Base-by-base conservation (phyloP, 2,113 vertebrate genomes). In the Mustela lutreola region DNA sequence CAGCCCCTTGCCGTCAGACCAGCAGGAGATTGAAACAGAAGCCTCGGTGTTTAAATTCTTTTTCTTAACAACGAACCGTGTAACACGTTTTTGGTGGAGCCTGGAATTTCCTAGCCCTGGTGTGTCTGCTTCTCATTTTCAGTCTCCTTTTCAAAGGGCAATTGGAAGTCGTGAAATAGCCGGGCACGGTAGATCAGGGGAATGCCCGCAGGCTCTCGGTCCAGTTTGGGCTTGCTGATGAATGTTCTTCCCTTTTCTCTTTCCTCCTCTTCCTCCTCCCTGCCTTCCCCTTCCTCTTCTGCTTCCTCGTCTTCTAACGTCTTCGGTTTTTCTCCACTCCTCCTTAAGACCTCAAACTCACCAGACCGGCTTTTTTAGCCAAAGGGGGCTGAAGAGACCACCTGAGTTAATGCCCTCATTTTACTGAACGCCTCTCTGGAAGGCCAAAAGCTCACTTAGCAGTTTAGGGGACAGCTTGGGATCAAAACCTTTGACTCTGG, bases 11-110 rank as follows among this genome's bases (percentile, higher is more conserved):
- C 75, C 26, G 15, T 58, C 62, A 58, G 31, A 84, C 76, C 70
- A 36, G 31, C 48, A 58, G 56, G 63, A 50, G 80, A 24, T 5
- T 24, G 31, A 87, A n/a, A 56, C n/a, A 45, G 22, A 58, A 83
- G 28, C 15, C 39, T 60, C 2, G 0, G 3, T 12, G 10, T 42
- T 71, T 22, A 8, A n/a, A 39, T n/a, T 28, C 19, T 81, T 76
- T 92, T 67, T 53, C 60, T 81, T 36, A 12, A 24, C 63, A 7
- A 22, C 5, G 70, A 65, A 50, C 48, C 1, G 2, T 67, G 58
- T 0, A 4, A 9, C 53, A 12, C 0, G 1, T 18, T 89, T 85
- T 12, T 16, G 53, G 53, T 4, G 3, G 56, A 36, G 8, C 22
- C 53, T 50, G 16, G 39, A 7, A 26, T n/a, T 81, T 90, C 90